These are phyloP conservation scores for Holacanthella duospinosa DNA, from an alignment of 2,888 invertebrate genomes.

Conservation along the genomic window DNA sequence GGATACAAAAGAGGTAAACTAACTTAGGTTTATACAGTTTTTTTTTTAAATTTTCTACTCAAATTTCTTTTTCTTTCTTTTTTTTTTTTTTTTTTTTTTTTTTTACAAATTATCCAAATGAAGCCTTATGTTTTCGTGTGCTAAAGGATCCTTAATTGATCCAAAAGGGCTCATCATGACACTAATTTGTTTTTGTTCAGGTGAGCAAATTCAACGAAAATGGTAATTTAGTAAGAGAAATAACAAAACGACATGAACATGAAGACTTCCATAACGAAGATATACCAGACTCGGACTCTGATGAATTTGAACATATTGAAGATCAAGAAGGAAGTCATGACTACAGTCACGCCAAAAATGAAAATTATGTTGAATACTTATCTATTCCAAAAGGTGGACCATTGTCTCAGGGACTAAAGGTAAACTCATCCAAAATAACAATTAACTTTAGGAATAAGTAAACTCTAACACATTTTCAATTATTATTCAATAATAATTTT, in stretches of 20 bases:
- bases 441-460: not conserved
- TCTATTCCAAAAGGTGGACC: constrained; percentile 39
- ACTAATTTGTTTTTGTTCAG: constrained; percentile 41
- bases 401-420: constrained; percentile 65
- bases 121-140: too few relatives aligned
- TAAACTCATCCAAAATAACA: constrained; percentile 19
- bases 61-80: too few relatives aligned
- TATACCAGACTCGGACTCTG: constrained; percentile 53
- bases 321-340: constrained; percentile 39
- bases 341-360: constrained; percentile 62
- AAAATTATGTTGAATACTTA: constrained; percentile 66
- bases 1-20: constrained; percentile 51
- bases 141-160: too few relatives aligned
- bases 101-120: too few relatives aligned
- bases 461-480: not conserved
- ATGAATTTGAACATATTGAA: constrained; percentile 51
- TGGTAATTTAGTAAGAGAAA: constrained; percentile 74
- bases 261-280: constrained; percentile 71
- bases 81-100: constrained; percentile 1
- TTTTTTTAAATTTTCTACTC: not conserved
- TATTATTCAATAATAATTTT: too few relatives aligned
- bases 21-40: too few relatives aligned
- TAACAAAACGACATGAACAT: constrained; percentile 61
- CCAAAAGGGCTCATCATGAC: too few relatives aligned
- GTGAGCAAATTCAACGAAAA: constrained; percentile 65